phyloP scores from a whole-genome alignment of 2,888 invertebrate species.

The Chalcis sispes region DNA sequence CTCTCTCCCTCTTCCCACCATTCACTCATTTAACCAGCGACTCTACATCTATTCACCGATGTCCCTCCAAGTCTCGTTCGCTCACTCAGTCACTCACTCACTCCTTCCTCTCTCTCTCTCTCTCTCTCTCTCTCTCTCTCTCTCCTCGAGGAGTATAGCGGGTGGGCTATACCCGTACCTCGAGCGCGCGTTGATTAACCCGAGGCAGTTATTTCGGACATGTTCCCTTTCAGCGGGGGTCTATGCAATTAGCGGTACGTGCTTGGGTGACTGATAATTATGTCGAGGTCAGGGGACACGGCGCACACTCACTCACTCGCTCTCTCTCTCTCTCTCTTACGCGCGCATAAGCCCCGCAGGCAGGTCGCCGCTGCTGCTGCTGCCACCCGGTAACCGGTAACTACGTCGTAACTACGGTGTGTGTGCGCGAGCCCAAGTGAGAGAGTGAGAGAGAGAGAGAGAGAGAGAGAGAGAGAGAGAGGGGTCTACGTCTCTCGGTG shows the following conservation, averaged over 20 bases:
- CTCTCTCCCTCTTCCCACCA: background rate
- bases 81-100: too few species aligned
- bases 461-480: background rate
- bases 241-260: constrained; percentile 58
- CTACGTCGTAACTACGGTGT: constrained; percentile 42
- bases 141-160: background rate
- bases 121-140: background rate
- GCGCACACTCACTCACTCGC: background rate
- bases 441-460: background rate
- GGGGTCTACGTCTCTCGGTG: too few species aligned
- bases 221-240: constrained; percentile 54
- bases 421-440: background rate
- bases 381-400: constrained; percentile 36
- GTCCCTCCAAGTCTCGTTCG: too few species aligned
- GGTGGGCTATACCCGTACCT: background rate
- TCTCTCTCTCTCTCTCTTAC: background rate
- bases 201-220: constrained; percentile 57
- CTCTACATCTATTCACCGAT: too few species aligned
- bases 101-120: constrained; percentile 3
- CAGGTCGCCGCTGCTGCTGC: constrained; percentile 19
- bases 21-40: too few species aligned
- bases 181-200: constrained; percentile 53
- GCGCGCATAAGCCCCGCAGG: constrained; percentile 39
- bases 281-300: constrained; percentile 56
- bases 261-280: constrained; percentile 59